Base-by-base conservation (phyloP, 1,140 invertebrate species). In the Brachionus rubens region DNA sequence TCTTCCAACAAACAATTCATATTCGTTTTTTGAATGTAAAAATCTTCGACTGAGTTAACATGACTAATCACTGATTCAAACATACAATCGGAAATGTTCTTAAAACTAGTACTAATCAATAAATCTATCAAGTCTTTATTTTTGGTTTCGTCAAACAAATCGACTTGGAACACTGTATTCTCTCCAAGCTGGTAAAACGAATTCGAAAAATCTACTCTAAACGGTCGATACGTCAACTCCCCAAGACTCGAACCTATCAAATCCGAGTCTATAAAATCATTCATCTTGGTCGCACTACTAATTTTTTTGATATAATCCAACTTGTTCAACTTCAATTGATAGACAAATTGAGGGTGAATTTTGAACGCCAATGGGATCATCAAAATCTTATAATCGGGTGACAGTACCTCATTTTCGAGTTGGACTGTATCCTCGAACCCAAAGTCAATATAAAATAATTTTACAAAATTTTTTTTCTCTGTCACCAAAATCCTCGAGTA, bases 11-110 rank as follows among this genome's bases (percentile, higher is more conserved):
- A 26, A 26, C 2, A 3, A 1, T 48, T 46, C 19, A 36, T 40
- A 12, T 50, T 41, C 12, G 24, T 1, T 50, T 50, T 50, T 72
- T 72, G 68, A 14, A 72, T n/a, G 19, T 72, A 72, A 52, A 72
- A 72, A 33, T 48, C 50, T 50, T 72, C 36, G 3, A 50, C 33
- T 1, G 43, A 72, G 5, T 50, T 72, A 9, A 72, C 12, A 12
- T 72, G 68, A 19, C 30, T 50, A 21, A 72, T 72, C 2, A 50
- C 6, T 12, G 16, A 33, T 16, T 26, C 3, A 54, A 72, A 72
- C 6, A 2, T 3, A 30, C 50, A 24, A 3, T 24, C n/a, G 7
- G n/a, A 19, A 9, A 54, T 40, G 19, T 50, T 48, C n/a, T 9
- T 50, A 12, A 72, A 72, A 30, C 46, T 50, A 24, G 30, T 19